Conservation (phyloP, 1,140 invertebrate genomes). For the Drosophila lowei region DNA sequence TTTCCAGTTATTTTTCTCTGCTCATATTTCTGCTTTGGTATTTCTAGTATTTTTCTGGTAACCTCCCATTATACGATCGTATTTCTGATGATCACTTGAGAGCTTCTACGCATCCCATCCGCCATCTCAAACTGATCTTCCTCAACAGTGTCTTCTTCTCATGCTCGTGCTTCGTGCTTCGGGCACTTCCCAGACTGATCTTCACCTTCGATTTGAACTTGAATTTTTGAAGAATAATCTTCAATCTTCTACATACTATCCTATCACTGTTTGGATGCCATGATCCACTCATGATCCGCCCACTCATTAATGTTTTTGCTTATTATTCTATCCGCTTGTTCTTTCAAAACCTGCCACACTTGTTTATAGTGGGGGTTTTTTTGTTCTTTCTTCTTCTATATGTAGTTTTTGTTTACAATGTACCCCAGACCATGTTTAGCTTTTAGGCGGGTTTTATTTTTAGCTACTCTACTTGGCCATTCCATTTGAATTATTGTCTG, state of each 20-base stretch:
- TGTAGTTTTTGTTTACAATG: slow-evolving; percentile 52
- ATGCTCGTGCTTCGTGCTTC: no score
- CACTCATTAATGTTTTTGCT: slow-evolving; percentile 18
- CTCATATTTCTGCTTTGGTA: no score
- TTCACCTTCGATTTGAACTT: neutral
- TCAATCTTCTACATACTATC: neutral
- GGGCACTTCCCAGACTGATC: neutral
- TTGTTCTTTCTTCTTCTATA: neutral
- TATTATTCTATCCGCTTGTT: slow-evolving; percentile 13
- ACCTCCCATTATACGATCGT: neutral
- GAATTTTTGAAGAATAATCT: slow-evolving; percentile 1
- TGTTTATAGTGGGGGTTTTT: slow-evolving; percentile 52
- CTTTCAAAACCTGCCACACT: slow-evolving; percentile 59
- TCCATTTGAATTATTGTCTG: slow-evolving; percentile 69
- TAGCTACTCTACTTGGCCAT: slow-evolving; percentile 42
- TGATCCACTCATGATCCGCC: slow-evolving; percentile 6
- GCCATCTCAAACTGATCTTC: slow-evolving; percentile 10
- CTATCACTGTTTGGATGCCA: neutral
- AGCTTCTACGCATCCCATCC: no score
- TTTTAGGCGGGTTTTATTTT: slow-evolving; percentile 60
- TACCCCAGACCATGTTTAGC: slow-evolving; percentile 58
- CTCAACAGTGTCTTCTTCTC: neutral
- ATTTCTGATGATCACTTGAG: no score
- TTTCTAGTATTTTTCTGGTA: neutral
- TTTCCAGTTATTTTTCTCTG: no score